These are phyloP conservation scores for Caiman crocodilus DNA, from an alignment of 2,797 vertebrate genomes.

Conservation along the genomic window DNA sequence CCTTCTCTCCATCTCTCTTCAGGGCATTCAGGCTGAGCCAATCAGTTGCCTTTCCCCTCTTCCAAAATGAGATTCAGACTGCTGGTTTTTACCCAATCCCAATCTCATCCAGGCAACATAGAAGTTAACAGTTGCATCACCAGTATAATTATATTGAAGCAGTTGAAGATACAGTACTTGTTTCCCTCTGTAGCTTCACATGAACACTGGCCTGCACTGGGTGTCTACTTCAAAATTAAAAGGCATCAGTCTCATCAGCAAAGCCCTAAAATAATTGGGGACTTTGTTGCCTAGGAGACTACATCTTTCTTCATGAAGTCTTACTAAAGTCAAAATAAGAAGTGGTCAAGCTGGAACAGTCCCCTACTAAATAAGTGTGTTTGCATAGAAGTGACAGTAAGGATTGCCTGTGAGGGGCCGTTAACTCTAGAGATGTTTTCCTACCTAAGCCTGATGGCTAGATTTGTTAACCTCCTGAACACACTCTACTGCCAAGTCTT, in stretches of 20 bases:
- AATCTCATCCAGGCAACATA: neutral
- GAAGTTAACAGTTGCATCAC: neutral
- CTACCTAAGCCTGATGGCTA: neutral
- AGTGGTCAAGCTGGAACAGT: neutral
- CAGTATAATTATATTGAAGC: neutral
- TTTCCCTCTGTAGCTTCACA: neutral
- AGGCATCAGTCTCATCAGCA: neutral
- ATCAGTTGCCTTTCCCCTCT: neutral
- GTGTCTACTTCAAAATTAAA: neutral
- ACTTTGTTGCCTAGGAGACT: neutral
- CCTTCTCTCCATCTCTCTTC: neutral
- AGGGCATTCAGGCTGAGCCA: neutral
- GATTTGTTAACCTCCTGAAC: neutral
- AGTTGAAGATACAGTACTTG: neutral
- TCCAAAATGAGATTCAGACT: neutral
- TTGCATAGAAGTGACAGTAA: accelerated
- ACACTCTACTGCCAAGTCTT: neutral
- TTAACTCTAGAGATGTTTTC: neutral
- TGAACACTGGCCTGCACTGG: neutral
- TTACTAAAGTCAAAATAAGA: neutral
- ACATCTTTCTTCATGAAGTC: neutral
- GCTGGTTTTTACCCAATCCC: neutral
- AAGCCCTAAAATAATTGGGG: neutral
- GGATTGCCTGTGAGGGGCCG: neutral
- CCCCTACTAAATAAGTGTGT: neutral